phyloP scores from a whole-genome alignment of 2,113 vertebrate genomes.

The Chionis minor region DNA sequence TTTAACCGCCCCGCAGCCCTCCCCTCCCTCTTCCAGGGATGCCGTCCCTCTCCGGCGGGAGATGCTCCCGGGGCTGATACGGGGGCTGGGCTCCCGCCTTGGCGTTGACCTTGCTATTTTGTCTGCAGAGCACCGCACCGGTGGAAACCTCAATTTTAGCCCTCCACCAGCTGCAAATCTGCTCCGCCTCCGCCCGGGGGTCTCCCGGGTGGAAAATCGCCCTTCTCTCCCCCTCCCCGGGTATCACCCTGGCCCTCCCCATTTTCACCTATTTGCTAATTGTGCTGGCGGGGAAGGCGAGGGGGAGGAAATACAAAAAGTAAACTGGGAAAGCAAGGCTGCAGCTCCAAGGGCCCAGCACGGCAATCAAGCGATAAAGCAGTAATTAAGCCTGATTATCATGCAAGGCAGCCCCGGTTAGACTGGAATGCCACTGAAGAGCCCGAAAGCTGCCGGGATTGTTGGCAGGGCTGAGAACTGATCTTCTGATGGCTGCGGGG shows the following conservation, averaged over 20 bases:
- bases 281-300: conserved; percentile 34
- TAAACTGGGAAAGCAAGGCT: conserved; percentile 60
- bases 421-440: conserved; percentile 76
- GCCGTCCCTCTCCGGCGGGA: not conserved
- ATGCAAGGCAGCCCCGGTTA: conserved; percentile 76
- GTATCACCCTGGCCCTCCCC: not conserved
- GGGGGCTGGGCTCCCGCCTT: not conserved
- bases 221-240: not conserved
- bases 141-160: not conserved
- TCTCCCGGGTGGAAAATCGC: not conserved
- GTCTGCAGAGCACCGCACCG: not conserved
- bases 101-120: not conserved
- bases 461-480: conserved; percentile 65
- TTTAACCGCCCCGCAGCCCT: not conserved
- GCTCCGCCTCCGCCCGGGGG: not conserved
- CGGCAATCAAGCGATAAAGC: conserved; percentile 74
- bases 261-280: conserved; percentile 54
- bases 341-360: conserved; percentile 70
- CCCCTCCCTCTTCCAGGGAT: not conserved
- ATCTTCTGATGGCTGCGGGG: conserved; percentile 74
- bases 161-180: not conserved
- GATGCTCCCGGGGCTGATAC: not conserved
- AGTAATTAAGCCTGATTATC: conserved; percentile 80
- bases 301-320: conserved; percentile 63
- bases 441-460: conserved; percentile 70